Evolutionary conservation across 2,888 invertebrate genomes (phyloP), one percentile per base, ranked within the genome.

Genomic region (Zaprionus lineosus): DNA sequence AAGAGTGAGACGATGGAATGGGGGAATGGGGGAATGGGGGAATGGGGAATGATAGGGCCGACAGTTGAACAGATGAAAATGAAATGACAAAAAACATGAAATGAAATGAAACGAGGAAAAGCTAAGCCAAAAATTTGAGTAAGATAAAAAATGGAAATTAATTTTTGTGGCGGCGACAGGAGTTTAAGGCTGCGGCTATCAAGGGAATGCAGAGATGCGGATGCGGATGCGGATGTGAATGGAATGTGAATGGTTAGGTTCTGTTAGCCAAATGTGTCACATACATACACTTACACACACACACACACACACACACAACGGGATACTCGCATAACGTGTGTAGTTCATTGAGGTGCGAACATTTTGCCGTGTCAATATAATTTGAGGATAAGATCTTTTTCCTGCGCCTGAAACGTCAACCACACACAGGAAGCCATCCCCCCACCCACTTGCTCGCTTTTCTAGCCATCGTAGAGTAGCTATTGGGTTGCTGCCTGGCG

Each of bases 101-200:
- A 61, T 51, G 53, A 74, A 72, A 65, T 55, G 51, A 52, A 52
- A 34, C n/a, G 24, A 33, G 40, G n/a, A n/a, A 50, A 71, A 63
- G 55, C 59, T 59, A 67, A 59, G 55, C 41, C 19, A 58, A 71
- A 64, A 71, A 61, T 58, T 60, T 58, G 50, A 14, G 26, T 46
- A 48, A 61, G 61, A 71, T 69, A 67, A 65, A 65, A 74, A 85
- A 83, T 68, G 67, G 70, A 79, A 84, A 85, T 84, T 84, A 84
- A 85, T 85, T 84, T 85, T 75, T 85, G 85, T 58, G 74, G 85
- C 61, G 44, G 24, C 31, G 34, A 55, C 12, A 51, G 41, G 39
- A 36, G 41, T 43, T 41, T 55, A 46, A 37, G n/a, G n/a, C n/a
- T n/a, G n/a, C n/a, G n/a, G n/a, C n/a, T n/a, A n/a, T n/a, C n/a